Evolutionary conservation across 1,140 invertebrate genomes (phyloP), one percentile per base, ranked within the genome.

Genomic region (Battus philenor): DNA sequence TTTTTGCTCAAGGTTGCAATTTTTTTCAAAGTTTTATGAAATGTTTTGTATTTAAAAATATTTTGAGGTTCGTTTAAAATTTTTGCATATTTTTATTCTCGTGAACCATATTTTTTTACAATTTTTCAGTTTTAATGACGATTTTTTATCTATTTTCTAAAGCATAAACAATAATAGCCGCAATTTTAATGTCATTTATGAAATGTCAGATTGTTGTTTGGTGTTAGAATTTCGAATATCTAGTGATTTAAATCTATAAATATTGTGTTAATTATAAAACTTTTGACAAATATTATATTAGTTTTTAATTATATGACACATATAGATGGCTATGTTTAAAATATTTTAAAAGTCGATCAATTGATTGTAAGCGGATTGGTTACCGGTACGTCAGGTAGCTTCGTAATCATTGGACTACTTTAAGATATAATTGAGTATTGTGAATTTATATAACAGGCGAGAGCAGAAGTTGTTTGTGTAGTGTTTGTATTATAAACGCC

Each of bases 371-470:
- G 54, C 54, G 57, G 61, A 64, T 76, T 84, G 77, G 80, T 85
- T 85, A 85, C 80, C 80, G 80, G 80, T 82, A 82, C 72, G 76
- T 83, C 70, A 70, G 58, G 58, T 41, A 65, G 59, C 60, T 63
- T 63, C 46, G 49, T 57, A 58, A 53, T 61, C 59, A 56, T 30
- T 47, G 38, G 17, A 51, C 44, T 53, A 50, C 38, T 50, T 33
- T 31, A 49, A 18, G 15, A 30, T 47, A 41, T 48, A 30, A 26
- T 44, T 39, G 44, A 38, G 4, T 11, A 39, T 38, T 48, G 18
- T 41, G 41, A 39, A 48, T 36, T 49, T 29, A 33, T 17, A 9
- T 34, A 22, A 50, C 24, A 41, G 53, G 41, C 20, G 7, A 12
- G 22, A 16, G 30, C 52, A 58, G 54, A 49, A 59, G 16, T 26